A percentile compares a stretch with the other conserved stretches of the same genome.
Evolutionary conservation across 35 echinoderm and acorn worm genomes (phyloP).

Genomic region (Lytechinus variegatus): DNA sequence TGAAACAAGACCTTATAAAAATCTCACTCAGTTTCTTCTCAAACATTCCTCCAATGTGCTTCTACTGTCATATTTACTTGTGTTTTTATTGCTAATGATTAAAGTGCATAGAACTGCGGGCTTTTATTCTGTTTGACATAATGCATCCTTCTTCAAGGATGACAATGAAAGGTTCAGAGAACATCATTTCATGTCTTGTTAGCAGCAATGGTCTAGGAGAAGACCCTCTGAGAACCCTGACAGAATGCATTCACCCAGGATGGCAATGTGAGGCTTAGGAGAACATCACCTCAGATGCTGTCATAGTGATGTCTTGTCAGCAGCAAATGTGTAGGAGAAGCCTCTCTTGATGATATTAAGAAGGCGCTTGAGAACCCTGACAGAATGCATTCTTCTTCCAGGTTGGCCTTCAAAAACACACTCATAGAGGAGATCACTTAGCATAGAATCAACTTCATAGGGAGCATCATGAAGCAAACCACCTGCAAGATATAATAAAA

Average conservation of each 20-base stretch:
- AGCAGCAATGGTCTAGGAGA: neutral
- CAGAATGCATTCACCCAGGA: constrained; percentile 43
- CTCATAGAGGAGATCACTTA: constrained; percentile 56
- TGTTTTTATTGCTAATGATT: too few relatives aligned
- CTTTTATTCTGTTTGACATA: too few relatives aligned
- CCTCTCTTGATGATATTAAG: constrained; percentile 51
- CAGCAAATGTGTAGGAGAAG: constrained; percentile 7
- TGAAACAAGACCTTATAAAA: too few relatives aligned
- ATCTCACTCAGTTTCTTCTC: too few relatives aligned
- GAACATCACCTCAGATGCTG: neutral
- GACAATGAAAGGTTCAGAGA: too few relatives aligned
- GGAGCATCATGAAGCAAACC: constrained; percentile 68
- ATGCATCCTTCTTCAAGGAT: too few relatives aligned
- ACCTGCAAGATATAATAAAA: constrained; percentile 28
- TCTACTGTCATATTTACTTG: too few relatives aligned
- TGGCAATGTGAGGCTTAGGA: neutral
- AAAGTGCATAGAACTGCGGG: too few relatives aligned
- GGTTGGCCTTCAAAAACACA: constrained; percentile 63
- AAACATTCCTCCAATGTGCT: too few relatives aligned
- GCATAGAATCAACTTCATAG: constrained; percentile 51
- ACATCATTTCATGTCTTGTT: neutral
- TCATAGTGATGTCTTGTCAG: constrained; percentile 36
- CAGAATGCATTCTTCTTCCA: constrained; percentile 52
- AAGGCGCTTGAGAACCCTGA: constrained; percentile 54
- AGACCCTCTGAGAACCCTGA: constrained; percentile 42